A percentile compares a stretch with the other conserved stretches of the same genome.
Conservation (phyloP, 2,113 vertebrate genomes). For the Chamaetylas fuelleborni region DNA sequence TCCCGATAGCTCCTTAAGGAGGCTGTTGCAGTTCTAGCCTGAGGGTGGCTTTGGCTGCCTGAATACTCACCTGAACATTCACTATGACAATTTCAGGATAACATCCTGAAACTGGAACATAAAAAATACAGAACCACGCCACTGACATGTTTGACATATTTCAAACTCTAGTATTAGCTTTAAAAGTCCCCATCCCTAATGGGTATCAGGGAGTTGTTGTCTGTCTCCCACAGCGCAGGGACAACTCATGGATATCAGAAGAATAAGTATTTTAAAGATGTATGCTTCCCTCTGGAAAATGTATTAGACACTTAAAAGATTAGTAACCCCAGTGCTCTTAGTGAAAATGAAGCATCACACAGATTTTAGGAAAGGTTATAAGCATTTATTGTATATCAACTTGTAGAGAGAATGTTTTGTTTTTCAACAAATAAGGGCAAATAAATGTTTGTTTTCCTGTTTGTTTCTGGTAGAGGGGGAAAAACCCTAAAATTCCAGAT, state of each 20-base stretch:
- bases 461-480: not conserved
- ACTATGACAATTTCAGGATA: fast-evolving
- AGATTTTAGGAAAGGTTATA: constrained; percentile 25
- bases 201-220: fast-evolving
- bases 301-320: not conserved
- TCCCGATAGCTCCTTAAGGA: fast-evolving
- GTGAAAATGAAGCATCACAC: not conserved
- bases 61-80: no score
- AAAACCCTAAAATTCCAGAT: not conserved
- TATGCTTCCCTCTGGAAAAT: not conserved
- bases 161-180: fast-evolving
- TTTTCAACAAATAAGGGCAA: not conserved
- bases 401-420: not conserved
- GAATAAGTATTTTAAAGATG: no score
- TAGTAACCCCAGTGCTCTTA: not conserved
- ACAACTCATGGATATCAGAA: fast-evolving
- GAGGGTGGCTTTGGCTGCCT: not conserved
- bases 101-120: not conserved
- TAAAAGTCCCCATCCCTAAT: not conserved
- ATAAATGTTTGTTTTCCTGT: not conserved
- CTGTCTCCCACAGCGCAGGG: no score
- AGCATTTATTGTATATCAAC: constrained; percentile 22
- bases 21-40: no score
- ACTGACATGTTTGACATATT: fast-evolving
- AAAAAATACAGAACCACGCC: not conserved